Evolutionary conservation across 1,140 invertebrate species (phyloP).

Genomic region (Magallana ariakensis): DNA sequence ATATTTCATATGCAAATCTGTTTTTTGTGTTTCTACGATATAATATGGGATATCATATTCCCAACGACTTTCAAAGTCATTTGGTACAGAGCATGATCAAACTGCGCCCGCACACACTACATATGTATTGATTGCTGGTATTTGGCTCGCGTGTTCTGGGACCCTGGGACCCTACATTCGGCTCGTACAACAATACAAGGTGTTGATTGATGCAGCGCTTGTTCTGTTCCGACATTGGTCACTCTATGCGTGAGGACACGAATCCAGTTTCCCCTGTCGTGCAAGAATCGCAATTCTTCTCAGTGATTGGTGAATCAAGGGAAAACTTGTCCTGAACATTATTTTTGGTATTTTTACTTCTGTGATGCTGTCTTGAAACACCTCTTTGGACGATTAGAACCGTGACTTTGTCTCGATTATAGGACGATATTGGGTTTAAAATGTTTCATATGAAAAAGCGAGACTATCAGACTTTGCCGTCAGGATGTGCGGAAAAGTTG

Average conservation of each 20-base stretch:
- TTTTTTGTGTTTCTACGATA: neutral
- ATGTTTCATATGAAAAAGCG: neutral
- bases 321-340: too few species aligned
- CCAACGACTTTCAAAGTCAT: neutral
- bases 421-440: too few species aligned
- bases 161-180: neutral
- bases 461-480: neutral
- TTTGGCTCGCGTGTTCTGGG: neutral
- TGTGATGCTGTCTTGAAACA: too few species aligned
- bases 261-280: too few species aligned
- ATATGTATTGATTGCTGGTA: neutral
- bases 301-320: neutral
- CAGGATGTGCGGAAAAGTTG: neutral
- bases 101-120: neutral
- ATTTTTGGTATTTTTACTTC: too few species aligned
- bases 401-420: too few species aligned
- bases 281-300: neutral
- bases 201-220: slow-evolving; percentile 24
- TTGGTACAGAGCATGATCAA: neutral
- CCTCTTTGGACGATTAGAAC: too few species aligned
- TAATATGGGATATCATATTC: slow-evolving; percentile 25
- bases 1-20: slow-evolving; percentile 15
- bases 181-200: neutral
- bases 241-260: too few species aligned
- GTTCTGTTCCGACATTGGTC: too few species aligned